A percentile compares a stretch with the other conserved stretches of the same genome.
Conservation (phyloP, 2,113 vertebrate species). For the Ptilorrhoa leucosticta region DNA sequence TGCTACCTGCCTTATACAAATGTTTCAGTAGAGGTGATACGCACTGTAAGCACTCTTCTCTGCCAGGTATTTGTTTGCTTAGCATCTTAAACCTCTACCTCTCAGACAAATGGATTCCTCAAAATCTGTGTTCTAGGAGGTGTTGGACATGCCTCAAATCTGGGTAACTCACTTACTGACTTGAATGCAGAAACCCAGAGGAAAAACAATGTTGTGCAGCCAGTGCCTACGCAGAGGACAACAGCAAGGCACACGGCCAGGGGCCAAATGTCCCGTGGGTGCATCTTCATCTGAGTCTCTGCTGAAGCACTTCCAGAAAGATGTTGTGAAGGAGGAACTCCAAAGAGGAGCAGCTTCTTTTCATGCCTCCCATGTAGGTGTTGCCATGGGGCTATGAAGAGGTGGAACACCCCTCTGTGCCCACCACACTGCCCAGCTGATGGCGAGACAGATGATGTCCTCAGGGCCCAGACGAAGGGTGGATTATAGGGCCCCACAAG, state of each 20-base stretch:
- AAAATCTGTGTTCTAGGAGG: neutral
- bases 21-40: neutral
- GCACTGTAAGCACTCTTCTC: neutral
- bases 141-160: neutral
- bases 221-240: neutral
- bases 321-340: neutral
- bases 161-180: neutral
- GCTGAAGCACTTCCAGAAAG: neutral
- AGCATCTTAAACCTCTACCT: neutral
- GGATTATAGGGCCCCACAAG: accelerated
- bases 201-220: neutral
- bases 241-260: accelerated
- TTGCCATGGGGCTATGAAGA: neutral
- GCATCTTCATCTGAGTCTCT: neutral
- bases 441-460: neutral
- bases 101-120: neutral
- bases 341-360: neutral
- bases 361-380: accelerated
- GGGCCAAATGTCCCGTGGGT: neutral
- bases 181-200: neutral
- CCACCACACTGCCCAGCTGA: neutral
- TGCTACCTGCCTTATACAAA: neutral
- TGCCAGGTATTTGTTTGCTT: neutral
- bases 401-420: neutral
- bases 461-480: neutral